phyloP scores from a whole-genome alignment of 1,140 invertebrate species.

The Atopsyche davidsoni region DNA sequence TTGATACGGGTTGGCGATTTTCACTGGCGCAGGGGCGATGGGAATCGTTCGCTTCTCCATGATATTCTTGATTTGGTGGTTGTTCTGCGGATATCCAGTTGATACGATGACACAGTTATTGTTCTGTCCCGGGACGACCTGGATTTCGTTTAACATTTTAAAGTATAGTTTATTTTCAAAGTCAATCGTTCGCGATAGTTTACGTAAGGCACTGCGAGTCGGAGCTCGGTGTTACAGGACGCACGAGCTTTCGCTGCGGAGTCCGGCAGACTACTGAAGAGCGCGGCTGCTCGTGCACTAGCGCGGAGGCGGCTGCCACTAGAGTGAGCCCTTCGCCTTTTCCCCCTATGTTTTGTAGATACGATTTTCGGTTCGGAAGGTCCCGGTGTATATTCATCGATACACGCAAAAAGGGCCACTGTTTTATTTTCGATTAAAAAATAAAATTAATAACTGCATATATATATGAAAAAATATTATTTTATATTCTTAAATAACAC shows the following conservation, averaged over 20 bases:
- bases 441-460: background rate
- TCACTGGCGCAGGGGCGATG: slow-evolving; percentile 50
- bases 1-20: slow-evolving; percentile 42
- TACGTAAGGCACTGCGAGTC: background rate
- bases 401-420: slow-evolving; percentile 1
- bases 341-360: slow-evolving; percentile 30
- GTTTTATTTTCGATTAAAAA: background rate
- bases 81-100: slow-evolving; percentile 39
- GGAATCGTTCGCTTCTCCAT: slow-evolving; percentile 46
- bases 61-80: slow-evolving; percentile 36
- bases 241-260: slow-evolving; percentile 8
- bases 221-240: background rate
- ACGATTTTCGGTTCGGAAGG: slow-evolving; percentile 24
- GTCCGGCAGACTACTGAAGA: slow-evolving; percentile 4
- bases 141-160: slow-evolving; percentile 48
- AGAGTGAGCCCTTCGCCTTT: slow-evolving; percentile 28
- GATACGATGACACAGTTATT: slow-evolving; percentile 55
- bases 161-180: background rate
- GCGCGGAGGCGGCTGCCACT: slow-evolving; percentile 22
- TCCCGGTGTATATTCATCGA: slow-evolving; percentile 9
- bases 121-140: slow-evolving; percentile 47
- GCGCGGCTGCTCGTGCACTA: slow-evolving; percentile 6
- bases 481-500: background rate
- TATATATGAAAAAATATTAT: background rate
- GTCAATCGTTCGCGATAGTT: background rate